Evolutionary conservation across 2,888 invertebrate species (phyloP), one percentile per base, ranked within the genome.

Genomic region (Diogma glabrata): DNA sequence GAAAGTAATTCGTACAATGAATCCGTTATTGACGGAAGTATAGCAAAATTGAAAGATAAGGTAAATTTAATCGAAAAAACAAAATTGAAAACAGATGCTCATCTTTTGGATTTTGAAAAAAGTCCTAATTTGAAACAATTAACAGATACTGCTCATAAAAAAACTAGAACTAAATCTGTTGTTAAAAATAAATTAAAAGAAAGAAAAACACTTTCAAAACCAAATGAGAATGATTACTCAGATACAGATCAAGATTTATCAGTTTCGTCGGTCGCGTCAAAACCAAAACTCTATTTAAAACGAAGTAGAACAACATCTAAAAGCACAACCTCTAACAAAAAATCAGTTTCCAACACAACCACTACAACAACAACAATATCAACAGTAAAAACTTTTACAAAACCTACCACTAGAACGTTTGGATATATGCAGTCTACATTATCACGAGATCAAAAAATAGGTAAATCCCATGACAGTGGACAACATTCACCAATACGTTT

Each of bases 361-460:
- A 24, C 24, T 10, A 38, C 51, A 9, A 24, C 51, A 14, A 49
- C 53, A 20, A 20, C 48, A 4, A 46, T 36, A 8, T 17, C 50
- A 28, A 48, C 30, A 9, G 40, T 36, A 28, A 48, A 46, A 17
- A 50, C 30, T 22, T 0, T 55, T 4, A 61, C 57, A 45, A 67
- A 64, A 58, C 59, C 60, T 51, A 64, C 65, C 43, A 59, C 50
- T 22, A 57, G 63, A 50, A 58, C 64, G 19, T 72, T 71, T 59
- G 74, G 77, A 40, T 79, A 78, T 56, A 78, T 78, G 78, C 75
- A 74, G 55, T 77, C 78, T 1, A 79, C 79, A 20, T 60, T 78
- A 38, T 76, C 78, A 1, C 66, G 76, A 55, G 73, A 73, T 59
- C 67, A 76, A 62, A 76, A 77, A 61, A 69, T 73, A 38, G 75